Evolutionary conservation across 2,113 vertebrate genomes (phyloP), one percentile per base, ranked within the genome.

Genomic region (Anthoscopus minutus): DNA sequence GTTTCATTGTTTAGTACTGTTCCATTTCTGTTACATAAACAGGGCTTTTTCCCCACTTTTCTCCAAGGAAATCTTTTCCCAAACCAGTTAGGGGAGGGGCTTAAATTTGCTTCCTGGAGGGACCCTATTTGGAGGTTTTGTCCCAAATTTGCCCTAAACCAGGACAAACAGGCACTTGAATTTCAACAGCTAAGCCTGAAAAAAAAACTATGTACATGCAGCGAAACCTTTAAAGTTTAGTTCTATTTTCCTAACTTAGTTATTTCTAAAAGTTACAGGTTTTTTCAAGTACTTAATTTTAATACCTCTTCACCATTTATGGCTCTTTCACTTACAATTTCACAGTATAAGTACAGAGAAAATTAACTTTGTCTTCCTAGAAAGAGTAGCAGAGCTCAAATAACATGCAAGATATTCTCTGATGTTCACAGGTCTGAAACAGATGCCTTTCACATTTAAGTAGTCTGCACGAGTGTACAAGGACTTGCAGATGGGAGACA

Each of bases 401-500:
- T 24, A 61, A n/a, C 20, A 13, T 48, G 20, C 5, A 71, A 51
- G 42, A 37, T 12, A 33, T 48, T 65, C 40, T 69, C 54, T 37
- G 8, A 8, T 3, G 27, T 22, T 73, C 47, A 24, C 21, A 66
- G 33, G 35, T 54, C 51, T 37, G 44, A 77, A 76, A 4, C 33
- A 57, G 48, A 28, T 11, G 15, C 20, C 21, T 51, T 91, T 51
- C 37, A 33, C 22, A 31, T 91, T 15, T 28, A 15, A 42, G 24
- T 23, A 5, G 31, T 15, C 66, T 64, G 7, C 33, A 72, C n/a
- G 15, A n/a, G 20, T 45, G 86, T 40, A 18, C 54, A 24, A 48
- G 44, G 38, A 13, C 35, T 56, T 65, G 35, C 8, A 45, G 67
- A 24, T 22, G 13, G 20, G 64, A 82, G 15, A 66, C 0, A 0